A percentile compares a stretch with the other conserved stretches of the same genome.
Conservation (phyloP, 2,797 vertebrate species). For the Babyrousa celebensis region DNA sequence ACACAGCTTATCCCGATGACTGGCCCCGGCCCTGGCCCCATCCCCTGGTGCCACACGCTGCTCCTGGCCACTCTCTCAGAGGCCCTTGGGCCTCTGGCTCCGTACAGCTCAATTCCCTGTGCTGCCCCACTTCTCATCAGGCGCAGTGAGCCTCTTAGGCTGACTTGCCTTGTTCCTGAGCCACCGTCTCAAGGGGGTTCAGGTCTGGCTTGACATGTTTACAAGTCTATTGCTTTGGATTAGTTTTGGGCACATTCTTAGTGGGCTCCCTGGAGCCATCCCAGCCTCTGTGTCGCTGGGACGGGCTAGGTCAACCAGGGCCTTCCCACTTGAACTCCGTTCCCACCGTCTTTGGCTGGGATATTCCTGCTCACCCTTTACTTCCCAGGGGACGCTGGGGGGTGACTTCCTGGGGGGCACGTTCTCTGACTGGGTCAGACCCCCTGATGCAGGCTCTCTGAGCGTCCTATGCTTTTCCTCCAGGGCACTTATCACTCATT, state of each 20-base stretch:
- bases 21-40: neutral
- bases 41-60: too few species aligned
- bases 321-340: fast-evolving
- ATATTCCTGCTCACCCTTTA: neutral
- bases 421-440: neutral
- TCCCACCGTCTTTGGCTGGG: too few species aligned
- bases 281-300: neutral
- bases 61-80: neutral
- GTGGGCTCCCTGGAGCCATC: fast-evolving
- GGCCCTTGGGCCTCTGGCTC: neutral
- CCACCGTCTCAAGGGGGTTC: neutral
- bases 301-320: neutral
- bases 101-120: neutral
- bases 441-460: neutral
- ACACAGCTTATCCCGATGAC: neutral
- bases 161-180: too few species aligned
- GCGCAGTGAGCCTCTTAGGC: too few species aligned
- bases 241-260: neutral
- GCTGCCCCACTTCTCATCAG: neutral
- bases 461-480: neutral
- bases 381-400: neutral
- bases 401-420: too few species aligned
- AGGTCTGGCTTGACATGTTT: neutral
- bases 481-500: fast-evolving
- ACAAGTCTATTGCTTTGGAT: neutral